Percentiles rank a stretch among this genome's conserved stretches.
phyloP scores from a whole-genome alignment of 2,888 invertebrate species.

The Acrobasis repandana region DNA sequence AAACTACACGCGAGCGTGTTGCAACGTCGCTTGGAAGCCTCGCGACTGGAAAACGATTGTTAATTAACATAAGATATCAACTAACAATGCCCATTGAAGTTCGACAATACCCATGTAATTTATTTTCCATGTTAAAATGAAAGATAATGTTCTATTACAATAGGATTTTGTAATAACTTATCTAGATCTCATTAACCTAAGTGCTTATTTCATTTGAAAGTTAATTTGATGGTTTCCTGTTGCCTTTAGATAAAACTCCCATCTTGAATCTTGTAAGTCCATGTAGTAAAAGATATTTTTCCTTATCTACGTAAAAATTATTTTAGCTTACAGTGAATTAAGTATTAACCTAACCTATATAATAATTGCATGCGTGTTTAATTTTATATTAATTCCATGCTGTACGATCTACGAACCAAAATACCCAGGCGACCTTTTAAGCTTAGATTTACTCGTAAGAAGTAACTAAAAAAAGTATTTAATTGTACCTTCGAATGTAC shows the following conservation, averaged over 20 bases:
- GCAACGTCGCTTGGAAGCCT: constrained; percentile 47
- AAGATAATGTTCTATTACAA: constrained; percentile 30
- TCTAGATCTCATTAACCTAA: constrained; percentile 27
- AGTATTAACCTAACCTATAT: too few species aligned
- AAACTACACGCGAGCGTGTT: constrained; percentile 56
- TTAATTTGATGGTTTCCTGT: constrained; percentile 16
- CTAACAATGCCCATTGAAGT: constrained; percentile 47
- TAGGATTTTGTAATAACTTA: constrained; percentile 28
- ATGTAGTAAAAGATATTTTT: too few species aligned
- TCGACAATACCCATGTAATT: constrained; percentile 29
- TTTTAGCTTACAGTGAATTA: too few species aligned
- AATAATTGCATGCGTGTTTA: too few species aligned
- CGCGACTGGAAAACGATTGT: constrained; percentile 44
- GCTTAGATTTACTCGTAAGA: too few species aligned
- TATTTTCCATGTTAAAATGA: constrained; percentile 28
- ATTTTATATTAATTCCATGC: too few species aligned
- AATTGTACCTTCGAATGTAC: too few species aligned
- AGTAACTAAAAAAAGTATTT: too few species aligned
- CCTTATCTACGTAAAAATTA: too few species aligned
- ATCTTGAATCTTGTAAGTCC: too few species aligned
- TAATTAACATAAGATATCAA: constrained; percentile 67
- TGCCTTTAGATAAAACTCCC: neutral
- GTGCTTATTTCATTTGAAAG: constrained; percentile 13
- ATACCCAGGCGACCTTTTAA: too few species aligned
- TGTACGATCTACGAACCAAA: too few species aligned